phyloP scores from a whole-genome alignment of 2,797 vertebrate genomes.

The Poecile montanus region DNA sequence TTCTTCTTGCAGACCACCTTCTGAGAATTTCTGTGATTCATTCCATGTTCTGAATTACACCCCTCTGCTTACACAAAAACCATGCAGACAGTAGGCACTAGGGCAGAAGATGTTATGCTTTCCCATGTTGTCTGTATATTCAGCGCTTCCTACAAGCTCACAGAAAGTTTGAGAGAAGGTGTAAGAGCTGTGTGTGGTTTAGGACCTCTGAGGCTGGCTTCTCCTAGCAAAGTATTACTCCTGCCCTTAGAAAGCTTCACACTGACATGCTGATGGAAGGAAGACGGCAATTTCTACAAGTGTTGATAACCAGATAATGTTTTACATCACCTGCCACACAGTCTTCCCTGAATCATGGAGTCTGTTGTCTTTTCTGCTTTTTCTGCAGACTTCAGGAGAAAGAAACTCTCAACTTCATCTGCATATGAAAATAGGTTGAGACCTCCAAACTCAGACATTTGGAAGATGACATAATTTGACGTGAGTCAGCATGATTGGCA shows the following conservation, averaged over 20 bases:
- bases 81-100: background rate
- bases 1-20: background rate
- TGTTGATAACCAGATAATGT: background rate
- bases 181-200: background rate
- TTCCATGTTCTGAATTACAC: background rate
- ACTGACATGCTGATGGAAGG: background rate
- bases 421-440: slow-evolving; percentile 62
- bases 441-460: slow-evolving; percentile 55
- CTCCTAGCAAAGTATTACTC: background rate
- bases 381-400: slow-evolving; percentile 9
- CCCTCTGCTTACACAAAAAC: background rate
- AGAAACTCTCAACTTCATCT: slow-evolving; percentile 26
- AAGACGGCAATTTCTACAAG: background rate
- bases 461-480: slow-evolving; percentile 60
- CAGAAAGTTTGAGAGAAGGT: background rate
- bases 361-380: slow-evolving; percentile 40
- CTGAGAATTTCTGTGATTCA: background rate
- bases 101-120: background rate
- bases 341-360: background rate
- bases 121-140: background rate
- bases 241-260: background rate
- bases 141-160: background rate
- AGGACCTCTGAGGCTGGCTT: background rate
- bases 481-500: slow-evolving; percentile 61
- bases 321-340: background rate